These are phyloP conservation scores for Periplaneta americana DNA, from an alignment of 1,140 invertebrate species.

Conservation along the genomic window DNA sequence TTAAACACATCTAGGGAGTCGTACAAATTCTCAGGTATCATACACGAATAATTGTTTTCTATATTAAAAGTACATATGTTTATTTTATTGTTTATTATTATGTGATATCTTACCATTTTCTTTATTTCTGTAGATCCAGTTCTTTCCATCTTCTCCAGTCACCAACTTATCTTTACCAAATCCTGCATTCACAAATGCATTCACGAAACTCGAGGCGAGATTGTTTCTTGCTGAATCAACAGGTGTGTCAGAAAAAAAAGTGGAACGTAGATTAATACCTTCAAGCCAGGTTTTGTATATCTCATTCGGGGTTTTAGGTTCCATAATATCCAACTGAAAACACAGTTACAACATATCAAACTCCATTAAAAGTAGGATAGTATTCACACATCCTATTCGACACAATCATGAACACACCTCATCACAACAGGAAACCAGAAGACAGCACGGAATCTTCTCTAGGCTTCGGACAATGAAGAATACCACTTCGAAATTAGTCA, in stretches of 20 bases:
- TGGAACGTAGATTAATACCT: slow-evolving; percentile 42
- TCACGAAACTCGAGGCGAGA: slow-evolving; percentile 63
- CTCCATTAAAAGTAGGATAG: too few species aligned
- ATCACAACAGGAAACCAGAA: too few species aligned
- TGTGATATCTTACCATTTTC: too few species aligned
- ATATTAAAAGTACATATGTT: not conserved
- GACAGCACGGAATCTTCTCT: too few species aligned
- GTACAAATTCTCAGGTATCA: too few species aligned
- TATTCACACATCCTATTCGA: too few species aligned
- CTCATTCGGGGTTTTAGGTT: slow-evolving; percentile 34
- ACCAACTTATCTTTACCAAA: slow-evolving; percentile 66
- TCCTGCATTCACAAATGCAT: slow-evolving; percentile 65
- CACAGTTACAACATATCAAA: not conserved
- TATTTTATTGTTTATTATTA: too few species aligned
- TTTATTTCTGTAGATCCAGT: slow-evolving; percentile 66
- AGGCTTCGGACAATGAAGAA: too few species aligned
- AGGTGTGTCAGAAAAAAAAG: slow-evolving; percentile 37
- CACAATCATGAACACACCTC: too few species aligned
- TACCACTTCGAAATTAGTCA: too few species aligned
- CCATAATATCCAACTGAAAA: not conserved
- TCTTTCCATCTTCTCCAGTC: slow-evolving; percentile 56
- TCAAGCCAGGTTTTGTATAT: slow-evolving; percentile 67
- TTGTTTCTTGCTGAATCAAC: slow-evolving; percentile 57
- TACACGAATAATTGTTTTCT: too few species aligned
- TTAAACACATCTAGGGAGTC: too few species aligned